These are phyloP conservation scores for Flabesymbios commensalis DNA, from an alignment of 2,888 invertebrate genomes.

Conservation along the genomic window DNA sequence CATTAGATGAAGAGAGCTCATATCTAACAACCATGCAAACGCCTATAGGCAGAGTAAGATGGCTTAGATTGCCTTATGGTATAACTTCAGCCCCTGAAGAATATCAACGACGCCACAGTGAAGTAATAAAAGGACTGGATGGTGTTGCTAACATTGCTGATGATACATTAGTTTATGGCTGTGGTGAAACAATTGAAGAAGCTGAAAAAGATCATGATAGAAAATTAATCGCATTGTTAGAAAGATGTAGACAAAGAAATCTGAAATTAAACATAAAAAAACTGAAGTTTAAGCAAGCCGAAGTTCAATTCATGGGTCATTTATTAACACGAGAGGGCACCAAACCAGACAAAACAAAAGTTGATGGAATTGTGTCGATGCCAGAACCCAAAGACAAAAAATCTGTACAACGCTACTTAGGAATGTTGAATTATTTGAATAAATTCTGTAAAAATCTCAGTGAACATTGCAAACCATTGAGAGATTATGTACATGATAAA, in stretches of 20 bases:
- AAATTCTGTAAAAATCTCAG: neutral
- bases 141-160: conserved; percentile 33
- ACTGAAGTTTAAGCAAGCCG: conserved; percentile 17
- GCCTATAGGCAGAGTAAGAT: too few relatives aligned
- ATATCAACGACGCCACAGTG: too few relatives aligned
- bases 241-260: conserved; percentile 15
- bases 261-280: conserved; percentile 19
- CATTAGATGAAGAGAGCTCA: too few relatives aligned
- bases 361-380: conserved; percentile 26
- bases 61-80: too few relatives aligned
- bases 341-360: conserved; percentile 22
- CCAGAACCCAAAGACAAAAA: conserved; percentile 15
- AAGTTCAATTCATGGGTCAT: too few relatives aligned
- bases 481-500: neutral
- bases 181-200: conserved; percentile 18
- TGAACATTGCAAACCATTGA: neutral
- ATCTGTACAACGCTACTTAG: conserved; percentile 21
- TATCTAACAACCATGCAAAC: too few relatives aligned
- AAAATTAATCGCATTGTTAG: conserved; percentile 20
- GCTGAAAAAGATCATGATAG: conserved; percentile 22
- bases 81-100: too few relatives aligned
- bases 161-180: conserved; percentile 34
- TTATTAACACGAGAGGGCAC: conserved; percentile 25
- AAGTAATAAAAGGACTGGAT: too few relatives aligned
- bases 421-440: conserved; percentile 12